A percentile compares a stretch with the other conserved stretches of the same genome.
Evolutionary conservation across 2,113 vertebrate species (phyloP).

Genomic region (Colistium nudipinnis): DNA sequence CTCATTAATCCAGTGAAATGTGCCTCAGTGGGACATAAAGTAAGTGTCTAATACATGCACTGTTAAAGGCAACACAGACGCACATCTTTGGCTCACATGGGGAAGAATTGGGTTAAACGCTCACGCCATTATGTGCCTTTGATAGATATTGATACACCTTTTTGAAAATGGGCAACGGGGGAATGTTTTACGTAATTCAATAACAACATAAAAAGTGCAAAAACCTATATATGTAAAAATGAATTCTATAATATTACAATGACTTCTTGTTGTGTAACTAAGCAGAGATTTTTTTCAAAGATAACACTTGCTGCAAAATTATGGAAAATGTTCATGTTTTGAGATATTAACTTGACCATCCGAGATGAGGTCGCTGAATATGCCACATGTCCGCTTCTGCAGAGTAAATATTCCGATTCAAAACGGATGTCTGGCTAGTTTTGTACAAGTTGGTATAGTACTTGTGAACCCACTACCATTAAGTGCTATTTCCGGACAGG

Average conservation of each 20-base stretch:
- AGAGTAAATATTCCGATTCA: not conserved
- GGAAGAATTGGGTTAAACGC: conserved; percentile 1
- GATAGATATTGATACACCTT: not conserved
- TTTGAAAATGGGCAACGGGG: not conserved
- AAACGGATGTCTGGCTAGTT: not conserved
- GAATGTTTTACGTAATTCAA: not conserved
- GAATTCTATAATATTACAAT: not conserved
- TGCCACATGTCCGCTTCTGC: not conserved
- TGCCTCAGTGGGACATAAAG: conserved; percentile 1
- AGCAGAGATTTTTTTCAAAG: not conserved
- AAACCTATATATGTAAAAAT: not conserved
- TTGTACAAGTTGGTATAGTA: not conserved
- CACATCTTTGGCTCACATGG: not conserved
- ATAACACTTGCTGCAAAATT: not conserved
- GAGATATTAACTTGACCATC: not conserved
- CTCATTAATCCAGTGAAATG: conserved; percentile 52
- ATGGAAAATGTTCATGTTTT: not conserved
- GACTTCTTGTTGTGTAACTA: not conserved
- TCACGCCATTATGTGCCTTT: not conserved
- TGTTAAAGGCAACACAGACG: conserved; percentile 1
- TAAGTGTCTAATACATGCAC: conserved; percentile 22
- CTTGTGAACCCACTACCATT: not conserved
- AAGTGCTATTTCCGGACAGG: conserved; percentile 17
- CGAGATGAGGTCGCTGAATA: not conserved
- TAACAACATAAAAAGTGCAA: not conserved